Evolutionary conservation across 1,140 invertebrate genomes (phyloP).

Genomic region (Spodoptera litura): DNA sequence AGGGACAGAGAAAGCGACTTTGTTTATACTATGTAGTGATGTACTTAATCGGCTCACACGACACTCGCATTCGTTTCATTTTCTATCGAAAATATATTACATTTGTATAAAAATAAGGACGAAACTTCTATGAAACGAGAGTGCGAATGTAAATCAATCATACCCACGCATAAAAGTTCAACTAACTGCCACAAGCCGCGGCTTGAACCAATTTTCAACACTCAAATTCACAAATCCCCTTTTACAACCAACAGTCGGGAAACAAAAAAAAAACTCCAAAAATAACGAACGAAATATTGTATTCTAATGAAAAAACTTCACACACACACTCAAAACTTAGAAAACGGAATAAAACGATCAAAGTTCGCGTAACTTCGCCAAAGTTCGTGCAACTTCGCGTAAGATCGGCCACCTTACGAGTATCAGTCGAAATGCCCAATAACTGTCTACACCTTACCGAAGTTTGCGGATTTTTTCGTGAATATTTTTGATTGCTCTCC

Average conservation of each 20-base stretch:
- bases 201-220: slow-evolving; percentile 22
- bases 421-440: slow-evolving; percentile 18
- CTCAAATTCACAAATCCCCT: slow-evolving; percentile 20
- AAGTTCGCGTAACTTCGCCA: too few species aligned
- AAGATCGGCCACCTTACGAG: neutral
- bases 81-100: neutral
- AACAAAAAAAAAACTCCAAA: neutral
- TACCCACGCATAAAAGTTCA: neutral
- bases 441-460: neutral
- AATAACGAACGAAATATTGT: slow-evolving; percentile 13
- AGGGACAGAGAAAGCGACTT: too few species aligned
- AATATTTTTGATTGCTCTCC: slow-evolving; percentile 4
- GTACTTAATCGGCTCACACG: too few species aligned
- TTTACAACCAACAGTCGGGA: neutral
- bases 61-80: neutral
- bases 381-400: neutral
- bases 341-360: slow-evolving; percentile 30
- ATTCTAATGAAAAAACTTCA: slow-evolving; percentile 22
- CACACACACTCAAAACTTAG: slow-evolving; percentile 13
- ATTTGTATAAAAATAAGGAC: too few species aligned
- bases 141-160: slow-evolving; percentile 1
- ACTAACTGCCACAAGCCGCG: neutral
- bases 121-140: neutral
- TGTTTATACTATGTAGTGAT: too few species aligned
- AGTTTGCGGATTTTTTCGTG: too few species aligned